Base-by-base conservation (phyloP, 2,797 vertebrate species). In the Emydoidea blandingii region DNA sequence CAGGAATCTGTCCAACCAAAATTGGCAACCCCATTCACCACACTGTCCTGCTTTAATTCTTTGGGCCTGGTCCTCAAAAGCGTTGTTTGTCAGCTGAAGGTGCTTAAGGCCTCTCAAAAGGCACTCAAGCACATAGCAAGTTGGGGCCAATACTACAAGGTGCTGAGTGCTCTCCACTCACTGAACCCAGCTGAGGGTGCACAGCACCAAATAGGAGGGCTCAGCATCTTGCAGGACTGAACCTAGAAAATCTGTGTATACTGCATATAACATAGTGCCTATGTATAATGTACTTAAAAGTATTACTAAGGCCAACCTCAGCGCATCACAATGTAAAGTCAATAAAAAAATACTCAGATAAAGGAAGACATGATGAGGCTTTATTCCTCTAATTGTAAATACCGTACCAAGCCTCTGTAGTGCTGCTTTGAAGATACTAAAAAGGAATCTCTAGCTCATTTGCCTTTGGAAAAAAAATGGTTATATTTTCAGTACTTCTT, bases 371-470 rank as follows among this genome's bases (percentile, higher is more conserved):
- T 1, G 74, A 8, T 37, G 34, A 74, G 4, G 1, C 1, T 37
- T 56, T 88, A 29, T 65, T 94, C 8, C 76, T 88, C 29, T 37
- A 81, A 68, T 59, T 85, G 56, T 81, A 86, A 86, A 59, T 81
- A 91, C 41, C 5, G 5, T 37, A 65, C 23, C 52, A 54, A 12
- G 8, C 6, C 47, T 87, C 62, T 81, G 12, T 49, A 91, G 41
- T 81, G 86, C 86, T 94, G 92, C 86, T 88, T 91, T 96, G 57
- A 84, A 86, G 41, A 78, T 96, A 87, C 59, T 87, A 94, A 93
- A 87, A 27, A 83, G 52, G 93, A 57, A 68, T 93, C 72, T 88
- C 84, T 83, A 95, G 62, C 34, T 72, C 59, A 94, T 41, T 83
- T 96, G 62, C 49, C 47, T 92, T 82, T 84, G 37, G 68, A 37